phyloP scores from a whole-genome alignment of 2,888 invertebrate genomes.

The Antheraea yamamai region DNA sequence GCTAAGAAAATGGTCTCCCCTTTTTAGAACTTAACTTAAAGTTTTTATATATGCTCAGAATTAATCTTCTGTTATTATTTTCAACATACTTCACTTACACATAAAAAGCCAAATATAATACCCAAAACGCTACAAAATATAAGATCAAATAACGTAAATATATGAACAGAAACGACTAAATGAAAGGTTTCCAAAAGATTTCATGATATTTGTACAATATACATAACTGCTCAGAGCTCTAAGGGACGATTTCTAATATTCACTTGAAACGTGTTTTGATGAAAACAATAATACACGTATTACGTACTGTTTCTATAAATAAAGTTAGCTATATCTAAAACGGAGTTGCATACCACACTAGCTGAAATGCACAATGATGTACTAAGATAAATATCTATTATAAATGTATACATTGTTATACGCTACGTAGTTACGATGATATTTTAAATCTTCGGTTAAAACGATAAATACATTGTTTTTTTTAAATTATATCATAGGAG shows the following conservation, averaged over 20 bases:
- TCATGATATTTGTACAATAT: background rate
- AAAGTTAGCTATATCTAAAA: background rate
- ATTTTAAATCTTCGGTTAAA: background rate
- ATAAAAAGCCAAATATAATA: no score
- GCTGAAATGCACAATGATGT: background rate
- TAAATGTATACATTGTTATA: background rate
- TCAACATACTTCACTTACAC: no score
- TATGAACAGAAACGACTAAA: no score
- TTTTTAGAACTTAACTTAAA: no score
- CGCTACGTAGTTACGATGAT: background rate
- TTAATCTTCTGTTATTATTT: no score
- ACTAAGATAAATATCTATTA: background rate
- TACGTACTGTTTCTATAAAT: background rate
- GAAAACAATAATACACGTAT: background rate
- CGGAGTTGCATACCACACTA: background rate
- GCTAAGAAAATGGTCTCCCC: no score
- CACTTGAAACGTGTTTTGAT: background rate
- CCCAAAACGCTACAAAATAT: no score
- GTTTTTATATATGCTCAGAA: no score
- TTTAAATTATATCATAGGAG: no score
- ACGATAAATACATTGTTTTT: no score
- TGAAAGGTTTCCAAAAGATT: background rate
- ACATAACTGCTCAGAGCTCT: background rate
- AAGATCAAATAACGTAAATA: no score
- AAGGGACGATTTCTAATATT: background rate